Percentiles rank a stretch among this genome's conserved stretches.
Conservation (phyloP, 2,113 vertebrate species). For the Seriola rivoliana region DNA sequence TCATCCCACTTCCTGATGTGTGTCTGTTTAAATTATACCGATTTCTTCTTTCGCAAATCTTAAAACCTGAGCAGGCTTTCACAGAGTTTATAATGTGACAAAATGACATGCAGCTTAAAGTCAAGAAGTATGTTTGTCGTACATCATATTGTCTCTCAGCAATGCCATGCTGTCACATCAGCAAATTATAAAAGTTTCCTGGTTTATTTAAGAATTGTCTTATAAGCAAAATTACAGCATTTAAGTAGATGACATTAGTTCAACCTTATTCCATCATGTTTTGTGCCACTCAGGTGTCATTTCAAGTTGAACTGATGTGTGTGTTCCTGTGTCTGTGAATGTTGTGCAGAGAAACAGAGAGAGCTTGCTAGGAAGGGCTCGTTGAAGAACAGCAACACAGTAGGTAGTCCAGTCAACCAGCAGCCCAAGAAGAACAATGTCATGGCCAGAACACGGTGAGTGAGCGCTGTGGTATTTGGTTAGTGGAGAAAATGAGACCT, state of each 20-base stretch:
- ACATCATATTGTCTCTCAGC: background rate
- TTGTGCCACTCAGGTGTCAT: conserved; percentile 1
- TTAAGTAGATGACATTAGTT: background rate
- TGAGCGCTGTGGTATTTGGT: background rate
- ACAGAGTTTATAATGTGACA: background rate
- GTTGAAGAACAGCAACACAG: conserved; percentile 91
- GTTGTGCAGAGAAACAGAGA: conserved; percentile 94
- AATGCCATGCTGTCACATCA: background rate
- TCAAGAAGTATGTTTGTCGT: background rate
- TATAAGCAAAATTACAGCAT: background rate
- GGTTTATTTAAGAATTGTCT: background rate
- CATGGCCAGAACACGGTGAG: conserved; percentile 96
- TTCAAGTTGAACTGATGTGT: background rate
- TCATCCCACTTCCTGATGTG: background rate
- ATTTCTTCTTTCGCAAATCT: background rate
- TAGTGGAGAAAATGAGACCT: background rate
- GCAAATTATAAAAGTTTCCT: background rate
- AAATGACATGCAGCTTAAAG: background rate
- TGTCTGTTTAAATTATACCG: background rate
- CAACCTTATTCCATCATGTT: background rate
- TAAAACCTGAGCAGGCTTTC: background rate
- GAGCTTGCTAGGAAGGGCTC: conserved; percentile 96
- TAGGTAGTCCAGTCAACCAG: conserved; percentile 97
- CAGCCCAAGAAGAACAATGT: conserved; percentile 99
- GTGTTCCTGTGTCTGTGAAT: conserved; percentile 38